These are phyloP conservation scores for Cerastoderma edule DNA, from an alignment of 2,888 invertebrate genomes.

Conservation along the genomic window DNA sequence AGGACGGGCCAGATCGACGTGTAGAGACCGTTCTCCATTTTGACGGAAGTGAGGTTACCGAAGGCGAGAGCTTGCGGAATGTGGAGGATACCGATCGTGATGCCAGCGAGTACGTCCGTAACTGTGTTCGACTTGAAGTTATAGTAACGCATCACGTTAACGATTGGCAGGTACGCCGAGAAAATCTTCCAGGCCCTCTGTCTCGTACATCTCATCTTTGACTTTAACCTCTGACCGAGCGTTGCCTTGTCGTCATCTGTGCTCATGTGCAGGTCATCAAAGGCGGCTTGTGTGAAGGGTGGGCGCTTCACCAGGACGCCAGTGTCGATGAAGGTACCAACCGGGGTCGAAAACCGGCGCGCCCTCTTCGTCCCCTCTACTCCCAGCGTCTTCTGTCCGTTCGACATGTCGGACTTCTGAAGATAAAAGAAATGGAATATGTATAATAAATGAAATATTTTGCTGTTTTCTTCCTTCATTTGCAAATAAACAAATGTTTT, in stretches of 20 bases:
- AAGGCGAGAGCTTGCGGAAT: slow-evolving; percentile 82
- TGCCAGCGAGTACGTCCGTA: slow-evolving; percentile 79
- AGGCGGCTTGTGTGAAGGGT: slow-evolving; percentile 70
- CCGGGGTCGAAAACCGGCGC: slow-evolving; percentile 68
- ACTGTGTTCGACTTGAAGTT: slow-evolving; percentile 73
- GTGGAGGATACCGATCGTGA: slow-evolving; percentile 81
- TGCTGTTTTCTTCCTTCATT: too few relatives aligned
- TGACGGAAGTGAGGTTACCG: slow-evolving; percentile 76
- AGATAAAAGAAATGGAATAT: too few relatives aligned
- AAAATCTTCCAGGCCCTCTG: slow-evolving; percentile 71
- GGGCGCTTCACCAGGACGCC: slow-evolving; percentile 64
- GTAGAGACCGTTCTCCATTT: slow-evolving; percentile 78
- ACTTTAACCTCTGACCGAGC: slow-evolving; percentile 53
- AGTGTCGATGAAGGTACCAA: slow-evolving; percentile 54
- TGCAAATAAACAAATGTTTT: too few relatives aligned
- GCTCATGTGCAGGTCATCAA: slow-evolving; percentile 74
- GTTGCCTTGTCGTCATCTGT: slow-evolving; percentile 44
- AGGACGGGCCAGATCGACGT: slow-evolving; percentile 79
- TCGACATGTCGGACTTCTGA: too few relatives aligned
- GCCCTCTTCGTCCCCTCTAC: too few relatives aligned
- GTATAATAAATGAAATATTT: too few relatives aligned
- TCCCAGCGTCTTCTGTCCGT: too few relatives aligned
- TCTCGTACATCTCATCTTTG: slow-evolving; percentile 69
- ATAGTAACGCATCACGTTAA: slow-evolving; percentile 77
- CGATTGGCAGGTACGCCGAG: slow-evolving; percentile 72